Base-by-base conservation (phyloP, 2,113 vertebrate genomes). In the Hylia prasina region DNA sequence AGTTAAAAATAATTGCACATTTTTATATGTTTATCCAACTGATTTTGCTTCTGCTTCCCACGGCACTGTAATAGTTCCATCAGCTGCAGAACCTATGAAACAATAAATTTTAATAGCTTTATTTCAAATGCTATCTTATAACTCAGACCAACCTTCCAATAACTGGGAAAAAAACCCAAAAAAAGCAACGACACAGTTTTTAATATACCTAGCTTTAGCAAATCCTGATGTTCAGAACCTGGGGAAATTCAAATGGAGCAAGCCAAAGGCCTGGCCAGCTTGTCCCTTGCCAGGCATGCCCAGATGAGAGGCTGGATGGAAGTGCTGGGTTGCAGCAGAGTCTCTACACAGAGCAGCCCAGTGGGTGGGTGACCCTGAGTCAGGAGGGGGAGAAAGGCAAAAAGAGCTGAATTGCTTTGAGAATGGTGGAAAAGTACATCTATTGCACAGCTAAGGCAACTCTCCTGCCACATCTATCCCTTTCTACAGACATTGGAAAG, bases 1-100 rank as follows among this genome's bases (percentile, higher is more conserved):
- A 93, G 60, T 93, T 91, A 51, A 96, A 95, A 96, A 95, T 94
- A 92, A 97, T 92, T 53, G 81, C 57, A 72, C 61, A 64, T 82
- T 94, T 92, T 94, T 77, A 77, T 83, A 83, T 77, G 76, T 95
- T 97, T 96, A 82, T 93, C 87, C 89, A 90, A 77, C 78, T 77
- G 87, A 48, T 86, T 94, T 96, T 94, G 9, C 56, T 94, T 88
- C 87, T 93, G 58, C 81, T 88, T 94, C 94, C 89, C n/a, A 7
- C 2, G 44, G 65, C 65, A 93, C 53, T 54, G 13, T 79, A 90
- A 90, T 70, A 79, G 68, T 80, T 93, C 71, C 61, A 80, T 87
- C 76, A 83, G 72, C 88, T 12, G 2, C 51, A 79, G 56, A 88
- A 73, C 51, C 60, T 81, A 88, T 42, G 84, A 87, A 96, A 56